phyloP scores from a whole-genome alignment of 2,888 invertebrate genomes.

The Athrips mouffetella region DNA sequence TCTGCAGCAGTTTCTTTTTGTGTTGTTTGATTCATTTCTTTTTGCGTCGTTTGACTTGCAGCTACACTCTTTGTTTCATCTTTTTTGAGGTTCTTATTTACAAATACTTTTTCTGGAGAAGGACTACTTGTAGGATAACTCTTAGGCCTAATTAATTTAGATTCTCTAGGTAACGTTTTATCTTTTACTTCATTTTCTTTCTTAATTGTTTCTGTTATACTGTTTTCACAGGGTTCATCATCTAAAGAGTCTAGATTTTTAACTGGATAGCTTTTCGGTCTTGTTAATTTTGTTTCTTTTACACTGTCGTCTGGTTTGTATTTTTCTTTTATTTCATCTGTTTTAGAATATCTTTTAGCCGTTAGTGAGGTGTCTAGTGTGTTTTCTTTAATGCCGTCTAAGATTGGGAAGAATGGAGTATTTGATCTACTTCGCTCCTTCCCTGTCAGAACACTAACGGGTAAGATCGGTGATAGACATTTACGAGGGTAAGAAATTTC shows the following conservation, averaged over 20 bases:
- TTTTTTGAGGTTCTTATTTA: constrained; percentile 44
- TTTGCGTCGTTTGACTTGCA: constrained; percentile 27
- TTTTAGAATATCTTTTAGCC: constrained; percentile 30
- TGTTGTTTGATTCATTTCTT: too few relatives aligned
- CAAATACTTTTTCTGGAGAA: constrained; percentile 62
- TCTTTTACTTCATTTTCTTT: constrained; percentile 43
- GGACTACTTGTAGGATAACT: constrained; percentile 78
- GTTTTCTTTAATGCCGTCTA: constrained; percentile 70
- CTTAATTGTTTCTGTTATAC: constrained; percentile 33
- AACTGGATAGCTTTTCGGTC: constrained; percentile 80
- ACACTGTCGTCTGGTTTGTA: constrained; percentile 46
- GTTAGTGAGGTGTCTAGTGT: constrained; percentile 44
- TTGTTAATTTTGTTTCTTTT: constrained; percentile 64
- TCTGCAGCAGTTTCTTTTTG: constrained; percentile 23
- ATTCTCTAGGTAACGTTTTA: constrained; percentile 48
- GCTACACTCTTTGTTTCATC: constrained; percentile 37
- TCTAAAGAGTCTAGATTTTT: constrained; percentile 51
- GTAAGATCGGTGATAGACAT: constrained; percentile 56
- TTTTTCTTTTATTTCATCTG: constrained; percentile 33
- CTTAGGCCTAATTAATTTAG: constrained; percentile 76
- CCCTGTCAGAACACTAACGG: constrained; percentile 32
- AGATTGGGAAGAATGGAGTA: constrained; percentile 72
- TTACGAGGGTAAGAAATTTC: constrained; percentile 44
- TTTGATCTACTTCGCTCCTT: constrained; percentile 69
- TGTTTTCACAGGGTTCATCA: constrained; percentile 43